Base-by-base conservation (phyloP, 2,888 invertebrate genomes). In the Neria commutata region DNA sequence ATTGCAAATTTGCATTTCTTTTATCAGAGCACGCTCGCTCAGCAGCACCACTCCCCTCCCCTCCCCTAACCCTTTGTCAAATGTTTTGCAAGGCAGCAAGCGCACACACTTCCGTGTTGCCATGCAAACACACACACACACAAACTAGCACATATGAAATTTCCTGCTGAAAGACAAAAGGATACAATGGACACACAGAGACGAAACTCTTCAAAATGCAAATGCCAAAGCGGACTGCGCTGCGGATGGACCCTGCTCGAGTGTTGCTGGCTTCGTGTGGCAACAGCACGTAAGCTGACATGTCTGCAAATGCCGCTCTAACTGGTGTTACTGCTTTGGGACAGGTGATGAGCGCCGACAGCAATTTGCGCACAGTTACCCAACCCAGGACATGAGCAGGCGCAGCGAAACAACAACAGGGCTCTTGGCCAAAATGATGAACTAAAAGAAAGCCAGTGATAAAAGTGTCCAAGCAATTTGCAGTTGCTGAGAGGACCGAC, bases 261-360 rank as follows among this genome's bases (percentile, higher is more conserved):
- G n/a, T 48, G 48, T 48, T 19, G 24, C 11, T 48, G 48, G 24
- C 25, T 48, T 6, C 16, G 48, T 48, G 48, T 48, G 48, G 25
- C 54, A 48, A 45, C 37, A 14, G 37, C 14, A 37, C 37, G 29
- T n/a, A n/a, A 6, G n/a, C 37, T 14, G n/a, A 37, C 37, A 17
- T 49, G 53, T 24, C 45, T 52, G 49, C 49, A 48, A 23, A 48
- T 56, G 54, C 60, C 57, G 57, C 46, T 64, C 56, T 49, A n/a
- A n/a, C n/a, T n/a, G n/a, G n/a, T n/a, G 29, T 29, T 29, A 5
- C 29, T 5, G 29, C 50, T 45, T 42, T 55, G 54, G 29, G 64
- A 61, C 64, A 67, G 65, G 62, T 67, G 65, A 67, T 58, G 61
- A 63, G 56, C 61, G 58, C 64, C 64, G 58, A 58, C 45, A 58